Percentiles rank a stretch among this genome's conserved stretches.
These are phyloP conservation scores for Zygogramma bicolorata DNA, from an alignment of 2,888 invertebrate species.

Conservation along the genomic window DNA sequence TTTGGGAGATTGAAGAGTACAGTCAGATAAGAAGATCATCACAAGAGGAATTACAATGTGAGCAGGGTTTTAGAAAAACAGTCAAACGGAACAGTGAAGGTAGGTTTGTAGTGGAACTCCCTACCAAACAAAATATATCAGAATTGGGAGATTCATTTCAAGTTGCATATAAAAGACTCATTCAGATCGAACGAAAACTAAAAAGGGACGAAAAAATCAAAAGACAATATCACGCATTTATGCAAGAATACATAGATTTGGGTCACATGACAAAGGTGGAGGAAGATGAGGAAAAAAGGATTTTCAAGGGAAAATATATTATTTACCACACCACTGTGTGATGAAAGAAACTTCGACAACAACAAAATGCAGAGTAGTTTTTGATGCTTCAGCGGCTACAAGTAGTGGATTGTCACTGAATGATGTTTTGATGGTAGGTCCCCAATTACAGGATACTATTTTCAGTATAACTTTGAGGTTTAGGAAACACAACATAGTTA, in stretches of 20 bases:
- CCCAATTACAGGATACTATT: conserved; percentile 31
- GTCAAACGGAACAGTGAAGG: conserved; percentile 11
- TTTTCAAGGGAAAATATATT: conserved; percentile 1
- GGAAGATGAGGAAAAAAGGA: not conserved
- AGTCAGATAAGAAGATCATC: not conserved
- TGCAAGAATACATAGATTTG: conserved; percentile 32
- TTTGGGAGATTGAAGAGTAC: conserved; percentile 31
- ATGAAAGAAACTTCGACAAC: conserved; percentile 21
- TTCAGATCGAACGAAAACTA: not conserved
- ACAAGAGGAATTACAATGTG: conserved; percentile 26
- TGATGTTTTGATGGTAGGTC: conserved; percentile 30
- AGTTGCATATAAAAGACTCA: not conserved
- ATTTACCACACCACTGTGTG: conserved; percentile 34
- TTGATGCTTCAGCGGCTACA: conserved; percentile 27
- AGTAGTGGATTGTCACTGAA: conserved; percentile 33
- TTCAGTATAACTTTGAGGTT: conserved; percentile 44
- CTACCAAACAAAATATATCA: conserved; percentile 12
- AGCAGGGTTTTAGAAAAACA: conserved; percentile 26
- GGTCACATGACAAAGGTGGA: conserved; percentile 30
- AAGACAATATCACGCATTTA: conserved; percentile 27
- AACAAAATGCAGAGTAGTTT: conserved; percentile 37
- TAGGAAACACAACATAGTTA: conserved; percentile 37
- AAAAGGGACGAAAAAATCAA: not conserved
- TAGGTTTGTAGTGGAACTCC: conserved; percentile 31
- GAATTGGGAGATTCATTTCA: conserved; percentile 27